Conservation (phyloP, 2,113 vertebrate species). For the Hemichromis elongatus region DNA sequence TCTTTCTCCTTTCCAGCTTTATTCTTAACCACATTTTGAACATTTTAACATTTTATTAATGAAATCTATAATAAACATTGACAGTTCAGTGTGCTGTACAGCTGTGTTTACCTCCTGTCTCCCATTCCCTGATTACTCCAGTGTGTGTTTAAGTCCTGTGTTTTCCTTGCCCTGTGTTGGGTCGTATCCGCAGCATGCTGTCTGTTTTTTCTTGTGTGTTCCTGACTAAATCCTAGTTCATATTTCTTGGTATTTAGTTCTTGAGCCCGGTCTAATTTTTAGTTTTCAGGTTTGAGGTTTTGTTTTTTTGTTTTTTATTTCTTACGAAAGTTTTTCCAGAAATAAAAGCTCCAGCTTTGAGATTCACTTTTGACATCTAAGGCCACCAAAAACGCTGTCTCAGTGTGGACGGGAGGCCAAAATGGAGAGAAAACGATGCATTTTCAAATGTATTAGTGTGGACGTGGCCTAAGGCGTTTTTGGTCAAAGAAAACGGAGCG, state of each 20-base stretch:
- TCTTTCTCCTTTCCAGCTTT: neutral
- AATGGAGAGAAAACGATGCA: no score
- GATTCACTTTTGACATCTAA: neutral
- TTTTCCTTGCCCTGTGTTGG: neutral
- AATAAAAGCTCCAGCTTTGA: neutral
- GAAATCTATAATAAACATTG: neutral
- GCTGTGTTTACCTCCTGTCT: neutral
- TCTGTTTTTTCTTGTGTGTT: accelerated
- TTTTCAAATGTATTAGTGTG: no score
- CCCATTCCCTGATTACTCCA: neutral
- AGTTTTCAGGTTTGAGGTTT: neutral
- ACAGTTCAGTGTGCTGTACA: no score
- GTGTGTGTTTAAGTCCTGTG: neutral
- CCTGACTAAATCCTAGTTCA: neutral
- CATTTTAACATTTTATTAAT: neutral
- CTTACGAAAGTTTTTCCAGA: no score
- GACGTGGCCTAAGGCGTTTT: no score
- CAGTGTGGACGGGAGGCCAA: no score
- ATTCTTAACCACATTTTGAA: neutral
- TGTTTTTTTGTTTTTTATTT: neutral
- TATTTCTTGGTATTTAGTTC: neutral
- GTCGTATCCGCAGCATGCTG: neutral
- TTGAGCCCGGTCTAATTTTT: neutral
- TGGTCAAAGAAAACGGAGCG: no score
- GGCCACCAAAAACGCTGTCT: no score